A percentile compares a stretch with the other conserved stretches of the same genome.
Evolutionary conservation across 2,888 invertebrate species (phyloP).

Genomic region (Pammene aurita): DNA sequence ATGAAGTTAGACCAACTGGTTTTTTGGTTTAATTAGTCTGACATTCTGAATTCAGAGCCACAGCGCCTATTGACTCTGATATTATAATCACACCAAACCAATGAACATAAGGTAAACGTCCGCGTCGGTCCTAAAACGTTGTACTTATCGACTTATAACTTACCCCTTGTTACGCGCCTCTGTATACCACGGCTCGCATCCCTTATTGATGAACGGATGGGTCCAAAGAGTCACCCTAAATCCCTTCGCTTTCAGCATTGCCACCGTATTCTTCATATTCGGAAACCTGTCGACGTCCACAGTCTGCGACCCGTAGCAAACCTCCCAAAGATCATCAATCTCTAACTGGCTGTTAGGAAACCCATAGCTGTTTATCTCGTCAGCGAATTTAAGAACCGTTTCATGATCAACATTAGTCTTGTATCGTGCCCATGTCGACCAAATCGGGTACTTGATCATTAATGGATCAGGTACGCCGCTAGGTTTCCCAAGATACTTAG

Average conservation of each 20-base stretch:
- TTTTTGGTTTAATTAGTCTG: no score
- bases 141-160: constrained; percentile 43
- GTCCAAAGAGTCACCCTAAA: constrained; percentile 85
- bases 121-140: no score
- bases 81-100: no score
- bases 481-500: constrained; percentile 84
- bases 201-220: constrained; percentile 85
- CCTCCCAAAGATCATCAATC: constrained; percentile 87
- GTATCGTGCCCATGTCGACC: constrained; percentile 87
- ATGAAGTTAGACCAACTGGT: no score
- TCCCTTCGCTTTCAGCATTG: constrained; percentile 67
- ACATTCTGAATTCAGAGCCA: no score
- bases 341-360: constrained; percentile 83
- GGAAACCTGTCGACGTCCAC: constrained; percentile 81
- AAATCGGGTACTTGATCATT: constrained; percentile 84
- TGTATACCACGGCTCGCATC: constrained; percentile 80
- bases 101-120: no score
- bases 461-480: constrained; percentile 79
- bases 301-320: constrained; percentile 84
- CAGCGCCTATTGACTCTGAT: no score
- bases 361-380: constrained; percentile 75
- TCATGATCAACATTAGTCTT: constrained; percentile 80
- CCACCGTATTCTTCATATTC: constrained; percentile 77
- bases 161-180: constrained; percentile 74
- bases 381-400: constrained; percentile 76